phyloP scores from a whole-genome alignment of 2,888 invertebrate genomes.

The Cantharis nigra region DNA sequence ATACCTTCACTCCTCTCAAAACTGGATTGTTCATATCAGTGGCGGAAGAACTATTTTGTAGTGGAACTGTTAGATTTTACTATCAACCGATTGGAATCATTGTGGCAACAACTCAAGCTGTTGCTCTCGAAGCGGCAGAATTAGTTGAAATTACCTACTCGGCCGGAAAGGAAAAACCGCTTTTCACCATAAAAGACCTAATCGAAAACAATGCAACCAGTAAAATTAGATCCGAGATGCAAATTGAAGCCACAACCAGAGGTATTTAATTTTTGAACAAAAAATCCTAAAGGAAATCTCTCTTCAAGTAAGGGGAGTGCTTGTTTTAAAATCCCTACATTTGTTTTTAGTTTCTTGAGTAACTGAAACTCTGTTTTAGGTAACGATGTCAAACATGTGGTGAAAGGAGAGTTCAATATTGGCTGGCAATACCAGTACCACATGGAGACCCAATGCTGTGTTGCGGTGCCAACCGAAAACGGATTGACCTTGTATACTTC shows the following conservation, averaged over 20 bases:
- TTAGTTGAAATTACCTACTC: constrained; percentile 62
- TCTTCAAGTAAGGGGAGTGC: too few relatives aligned
- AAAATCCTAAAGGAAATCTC: too few relatives aligned
- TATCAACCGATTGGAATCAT: constrained; percentile 76
- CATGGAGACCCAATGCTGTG: not conserved
- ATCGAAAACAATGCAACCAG: constrained; percentile 54
- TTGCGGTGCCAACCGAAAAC: not conserved
- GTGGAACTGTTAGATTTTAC: constrained; percentile 61
- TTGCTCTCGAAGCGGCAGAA: constrained; percentile 63
- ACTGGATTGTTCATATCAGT: constrained; percentile 29
- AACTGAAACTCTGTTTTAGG: not conserved
- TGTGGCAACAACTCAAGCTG: constrained; percentile 63
- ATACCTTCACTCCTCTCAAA: constrained; percentile 58
- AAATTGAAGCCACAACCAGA: constrained; percentile 46
- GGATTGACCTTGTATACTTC: not conserved
- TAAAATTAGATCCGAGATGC: constrained; percentile 50
- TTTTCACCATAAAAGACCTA: constrained; percentile 57
- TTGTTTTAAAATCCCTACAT: too few relatives aligned
- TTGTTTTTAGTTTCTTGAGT: too few relatives aligned
- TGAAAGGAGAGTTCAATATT: not conserved
- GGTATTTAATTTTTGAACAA: constrained; percentile 14
- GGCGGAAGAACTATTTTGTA: constrained; percentile 57
- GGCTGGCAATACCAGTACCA: not conserved
- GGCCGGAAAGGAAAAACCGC: constrained; percentile 51
- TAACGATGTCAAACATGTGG: not conserved